phyloP scores from a whole-genome alignment of 53 echinoderm and acorn worm genomes.

The Holothuria scabra region DNA sequence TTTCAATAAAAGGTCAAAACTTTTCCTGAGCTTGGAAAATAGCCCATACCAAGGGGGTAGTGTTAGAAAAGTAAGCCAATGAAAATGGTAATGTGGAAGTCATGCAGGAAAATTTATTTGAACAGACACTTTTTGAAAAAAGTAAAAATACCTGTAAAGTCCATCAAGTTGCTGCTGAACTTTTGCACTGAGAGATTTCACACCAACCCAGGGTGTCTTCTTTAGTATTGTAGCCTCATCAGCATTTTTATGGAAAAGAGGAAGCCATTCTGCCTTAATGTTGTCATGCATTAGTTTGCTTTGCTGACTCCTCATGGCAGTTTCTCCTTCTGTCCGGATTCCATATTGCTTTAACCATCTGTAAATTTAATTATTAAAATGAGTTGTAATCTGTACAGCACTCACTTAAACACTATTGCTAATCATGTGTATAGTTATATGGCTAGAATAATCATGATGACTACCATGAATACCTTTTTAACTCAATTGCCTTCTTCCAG shows the following conservation, averaged over 20 bases:
- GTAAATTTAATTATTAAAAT: background rate
- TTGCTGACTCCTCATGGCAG: conserved; percentile 18
- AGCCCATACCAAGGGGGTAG: too few species aligned
- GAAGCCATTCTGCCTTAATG: conserved; percentile 22
- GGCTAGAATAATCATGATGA: too few species aligned
- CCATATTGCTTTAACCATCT: conserved; percentile 23
- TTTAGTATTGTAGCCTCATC: conserved; percentile 2
- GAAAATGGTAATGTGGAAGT: too few species aligned
- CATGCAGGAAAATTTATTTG: too few species aligned
- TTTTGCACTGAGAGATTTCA: background rate
- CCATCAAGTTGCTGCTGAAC: conserved; percentile 14
- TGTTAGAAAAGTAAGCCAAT: too few species aligned
- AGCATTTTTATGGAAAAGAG: background rate
- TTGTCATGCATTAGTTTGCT: background rate
- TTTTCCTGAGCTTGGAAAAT: too few species aligned
- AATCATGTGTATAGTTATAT: too few species aligned
- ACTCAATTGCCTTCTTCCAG: conserved; percentile 17
- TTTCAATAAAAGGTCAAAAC: too few species aligned
- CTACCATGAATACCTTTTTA: background rate
- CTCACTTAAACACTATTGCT: too few species aligned
- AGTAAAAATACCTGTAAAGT: background rate
- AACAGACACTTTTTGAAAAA: too few species aligned
- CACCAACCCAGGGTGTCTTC: conserved; percentile 30
- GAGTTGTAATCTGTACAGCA: too few species aligned
- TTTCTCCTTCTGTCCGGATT: background rate